These are phyloP conservation scores for Cyclina sinensis DNA, from an alignment of 1,140 invertebrate species.

Conservation along the genomic window DNA sequence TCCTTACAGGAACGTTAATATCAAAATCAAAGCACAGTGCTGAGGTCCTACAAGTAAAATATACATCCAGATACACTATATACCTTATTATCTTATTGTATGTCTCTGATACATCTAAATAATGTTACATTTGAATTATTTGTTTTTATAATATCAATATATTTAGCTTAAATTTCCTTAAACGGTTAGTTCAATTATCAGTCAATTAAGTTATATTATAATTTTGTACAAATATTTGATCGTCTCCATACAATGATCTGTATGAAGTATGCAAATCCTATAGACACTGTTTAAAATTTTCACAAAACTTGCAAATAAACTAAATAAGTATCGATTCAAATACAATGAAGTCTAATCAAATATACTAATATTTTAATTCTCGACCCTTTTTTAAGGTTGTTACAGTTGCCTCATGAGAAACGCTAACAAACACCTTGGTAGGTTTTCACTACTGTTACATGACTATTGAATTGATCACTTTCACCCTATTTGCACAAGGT, in stretches of 20 bases:
- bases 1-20: no score
- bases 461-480: not conserved
- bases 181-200: constrained; percentile 10
- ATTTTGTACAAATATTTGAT: constrained; percentile 53
- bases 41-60: no score
- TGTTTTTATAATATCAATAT: not conserved
- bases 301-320: constrained; percentile 53
- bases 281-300: not conserved
- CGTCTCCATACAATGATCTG: constrained; percentile 15
- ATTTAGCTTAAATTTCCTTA: constrained; percentile 12
- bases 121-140: not conserved
- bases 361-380: constrained; percentile 63
- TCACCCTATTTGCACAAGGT: constrained; percentile 25
- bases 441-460: not conserved
- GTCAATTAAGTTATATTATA: constrained; percentile 1
- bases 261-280: constrained; percentile 45
- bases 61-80: no score
- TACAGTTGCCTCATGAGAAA: constrained; percentile 58
- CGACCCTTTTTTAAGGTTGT: constrained; percentile 1
- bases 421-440: not conserved
- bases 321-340: constrained; percentile 23
- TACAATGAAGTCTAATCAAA: constrained; percentile 7
- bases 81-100: no score
- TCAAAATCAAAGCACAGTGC: no score
- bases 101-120: no score